Evolutionary conservation across 2,888 invertebrate genomes (phyloP), one percentile per base, ranked within the genome.

Genomic region (Corythucha ciliata): DNA sequence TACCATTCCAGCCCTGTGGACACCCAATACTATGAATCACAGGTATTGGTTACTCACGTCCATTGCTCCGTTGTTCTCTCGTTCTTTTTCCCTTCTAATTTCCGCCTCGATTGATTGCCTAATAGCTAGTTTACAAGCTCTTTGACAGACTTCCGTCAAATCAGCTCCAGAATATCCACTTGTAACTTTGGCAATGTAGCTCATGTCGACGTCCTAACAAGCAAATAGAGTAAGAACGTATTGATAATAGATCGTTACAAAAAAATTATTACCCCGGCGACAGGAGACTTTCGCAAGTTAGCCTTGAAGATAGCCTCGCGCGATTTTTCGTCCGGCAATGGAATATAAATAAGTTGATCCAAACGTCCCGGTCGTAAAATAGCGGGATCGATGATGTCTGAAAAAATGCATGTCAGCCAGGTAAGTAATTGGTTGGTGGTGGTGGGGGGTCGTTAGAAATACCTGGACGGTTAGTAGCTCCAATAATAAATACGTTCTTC

Each of bases 401-500:
- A 68, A 60, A 72, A 54, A 64, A n/a, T n/a, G n/a, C n/a, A n/a
- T n/a, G n/a, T n/a, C n/a, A n/a, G n/a, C n/a, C n/a, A n/a, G n/a
- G n/a, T n/a, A n/a, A n/a, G n/a, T n/a, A n/a, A n/a, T n/a, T n/a
- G n/a, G n/a, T n/a, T n/a, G n/a, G 32, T 37, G n/a, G n/a, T n/a
- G n/a, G n/a, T n/a, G n/a, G 26, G 14, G 14, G 21, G 7, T 36
- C 7, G 6, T 39, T 7, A 16, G 7, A 48, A 25, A 58, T 64
- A 73, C 72, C 74, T 57, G 83, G 83, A 62, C 89, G 76, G 73
- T 91, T 92, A 57, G 92, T 92, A 60, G 89, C 84, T 68, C 98
- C 98, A 68, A 98, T 98, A 62, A 98, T 98, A 70, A 99, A 99
- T 20, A 98, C 98, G 69, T 98, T 98, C 72, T 98, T 98, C 77